Evolutionary conservation across 1,140 invertebrate species (phyloP).

Genomic region (Drosophila burlai): DNA sequence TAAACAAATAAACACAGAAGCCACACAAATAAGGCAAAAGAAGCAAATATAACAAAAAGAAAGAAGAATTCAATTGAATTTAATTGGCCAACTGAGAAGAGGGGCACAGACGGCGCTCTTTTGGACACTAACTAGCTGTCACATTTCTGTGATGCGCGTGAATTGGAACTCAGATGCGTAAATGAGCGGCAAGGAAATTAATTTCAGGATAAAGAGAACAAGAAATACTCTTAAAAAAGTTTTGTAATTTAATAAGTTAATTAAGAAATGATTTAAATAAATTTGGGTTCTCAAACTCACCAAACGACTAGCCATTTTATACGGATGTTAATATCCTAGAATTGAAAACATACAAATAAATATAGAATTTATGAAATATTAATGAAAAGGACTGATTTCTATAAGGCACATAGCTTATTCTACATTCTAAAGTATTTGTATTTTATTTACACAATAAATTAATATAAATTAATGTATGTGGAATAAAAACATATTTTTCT

Average conservation of each 20-base stretch:
- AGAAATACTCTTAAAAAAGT: slow-evolving; percentile 7
- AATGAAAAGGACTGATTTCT: not conserved
- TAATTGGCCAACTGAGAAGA: slow-evolving; percentile 64
- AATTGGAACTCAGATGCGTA: slow-evolving; percentile 61
- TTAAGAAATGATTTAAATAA: not conserved
- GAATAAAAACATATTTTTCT: not conserved
- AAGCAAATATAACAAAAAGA: slow-evolving; percentile 25
- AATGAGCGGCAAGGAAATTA: slow-evolving; percentile 28
- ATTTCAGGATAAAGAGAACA: not conserved
- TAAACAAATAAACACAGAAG: slow-evolving; percentile 54
- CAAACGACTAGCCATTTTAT: not conserved
- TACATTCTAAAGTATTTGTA: too few species aligned
- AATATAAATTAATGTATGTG: too few species aligned
- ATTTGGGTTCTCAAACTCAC: not conserved
- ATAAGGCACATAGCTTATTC: not conserved
- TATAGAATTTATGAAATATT: not conserved
- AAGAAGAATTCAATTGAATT: slow-evolving; percentile 77
- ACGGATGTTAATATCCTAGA: not conserved
- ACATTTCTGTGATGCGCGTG: slow-evolving; percentile 75
- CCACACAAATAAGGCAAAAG: slow-evolving; percentile 27
- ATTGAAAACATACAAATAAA: not conserved
- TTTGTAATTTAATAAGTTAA: too few species aligned
- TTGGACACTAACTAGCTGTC: slow-evolving; percentile 75
- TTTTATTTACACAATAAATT: too few species aligned
- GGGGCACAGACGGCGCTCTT: slow-evolving; percentile 9